phyloP scores from a whole-genome alignment of 2,888 invertebrate species.

The Zaprionus lineosus region DNA sequence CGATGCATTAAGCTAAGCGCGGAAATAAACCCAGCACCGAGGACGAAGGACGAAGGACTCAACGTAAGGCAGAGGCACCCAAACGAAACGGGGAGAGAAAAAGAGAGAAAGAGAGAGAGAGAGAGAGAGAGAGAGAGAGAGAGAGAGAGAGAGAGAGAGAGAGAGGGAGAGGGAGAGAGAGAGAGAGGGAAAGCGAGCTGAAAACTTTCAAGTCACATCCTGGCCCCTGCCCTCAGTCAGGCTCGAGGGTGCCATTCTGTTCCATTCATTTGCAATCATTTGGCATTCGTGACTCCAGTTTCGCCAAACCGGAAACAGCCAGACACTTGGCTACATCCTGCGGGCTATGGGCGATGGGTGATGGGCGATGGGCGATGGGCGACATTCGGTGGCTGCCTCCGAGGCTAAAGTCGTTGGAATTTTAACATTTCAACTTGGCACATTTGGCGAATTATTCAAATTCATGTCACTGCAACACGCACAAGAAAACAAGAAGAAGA shows the following conservation, averaged over 20 bases:
- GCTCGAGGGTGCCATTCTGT: slow-evolving; percentile 16
- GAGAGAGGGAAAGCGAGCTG: neutral
- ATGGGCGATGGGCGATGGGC: no score
- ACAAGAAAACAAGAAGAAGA: slow-evolving; percentile 15
- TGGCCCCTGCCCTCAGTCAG: neutral
- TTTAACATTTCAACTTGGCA: slow-evolving; percentile 79
- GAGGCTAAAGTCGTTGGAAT: slow-evolving; percentile 52
- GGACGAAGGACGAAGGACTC: no score
- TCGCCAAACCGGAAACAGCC: slow-evolving; percentile 65
- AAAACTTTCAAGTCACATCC: slow-evolving; percentile 12
- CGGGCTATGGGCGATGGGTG: slow-evolving; percentile 16
- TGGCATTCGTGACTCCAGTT: slow-evolving; percentile 70
- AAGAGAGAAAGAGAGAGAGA: neutral
- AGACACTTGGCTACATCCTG: slow-evolving; percentile 71
- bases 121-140: no score
- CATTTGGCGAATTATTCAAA: slow-evolving; percentile 77
- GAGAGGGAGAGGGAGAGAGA: no score
- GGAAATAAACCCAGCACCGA: slow-evolving; percentile 12
- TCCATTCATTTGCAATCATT: slow-evolving; percentile 77
- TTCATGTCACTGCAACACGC: slow-evolving; percentile 74
- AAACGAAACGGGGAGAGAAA: no score
- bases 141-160: no score
- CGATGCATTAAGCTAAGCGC: slow-evolving; percentile 62
- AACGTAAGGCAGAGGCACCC: no score
- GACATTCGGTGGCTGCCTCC: no score